A percentile compares a stretch with the other conserved stretches of the same genome.
These are phyloP conservation scores for Mycteria americana DNA, from an alignment of 2,797 vertebrate genomes.

Conservation along the genomic window DNA sequence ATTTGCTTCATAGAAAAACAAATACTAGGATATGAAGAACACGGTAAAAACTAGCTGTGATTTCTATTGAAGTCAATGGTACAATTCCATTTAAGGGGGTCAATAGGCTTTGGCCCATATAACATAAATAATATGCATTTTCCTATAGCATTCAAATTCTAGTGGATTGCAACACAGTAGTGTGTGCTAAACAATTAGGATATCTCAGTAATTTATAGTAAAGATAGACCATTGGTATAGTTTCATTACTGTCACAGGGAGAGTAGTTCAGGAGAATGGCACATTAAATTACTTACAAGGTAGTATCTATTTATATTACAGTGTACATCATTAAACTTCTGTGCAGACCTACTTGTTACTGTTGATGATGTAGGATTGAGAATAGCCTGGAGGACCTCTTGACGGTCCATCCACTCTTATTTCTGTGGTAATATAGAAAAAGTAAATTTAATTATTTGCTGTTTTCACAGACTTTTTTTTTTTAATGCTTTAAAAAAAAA, in stretches of 20 bases:
- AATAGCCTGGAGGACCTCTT: not conserved
- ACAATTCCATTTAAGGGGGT: rapidly evolving
- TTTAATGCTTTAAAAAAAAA: not conserved
- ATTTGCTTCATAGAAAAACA: not conserved
- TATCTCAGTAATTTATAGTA: not conserved
- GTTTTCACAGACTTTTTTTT: not conserved
- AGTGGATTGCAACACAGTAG: not conserved
- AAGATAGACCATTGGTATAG: not conserved
- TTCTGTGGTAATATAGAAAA: not conserved
- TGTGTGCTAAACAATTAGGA: not conserved
- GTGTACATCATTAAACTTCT: not conserved
- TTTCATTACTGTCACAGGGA: not conserved
- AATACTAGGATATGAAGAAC: not conserved
- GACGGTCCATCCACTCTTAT: not conserved
- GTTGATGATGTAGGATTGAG: not conserved
- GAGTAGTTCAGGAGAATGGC: not conserved
- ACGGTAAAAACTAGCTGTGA: not conserved
- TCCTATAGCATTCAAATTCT: not conserved
- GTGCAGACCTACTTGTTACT: not conserved
- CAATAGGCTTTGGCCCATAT: not conserved
- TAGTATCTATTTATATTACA: not conserved
- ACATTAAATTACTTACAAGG: not conserved
- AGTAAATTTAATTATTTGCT: not conserved
- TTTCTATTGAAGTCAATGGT: not conserved
- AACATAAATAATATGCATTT: not conserved